Evolutionary conservation across 2,888 invertebrate genomes (phyloP), one percentile per base, ranked within the genome.

Genomic region (Drosophila stalkeri): DNA sequence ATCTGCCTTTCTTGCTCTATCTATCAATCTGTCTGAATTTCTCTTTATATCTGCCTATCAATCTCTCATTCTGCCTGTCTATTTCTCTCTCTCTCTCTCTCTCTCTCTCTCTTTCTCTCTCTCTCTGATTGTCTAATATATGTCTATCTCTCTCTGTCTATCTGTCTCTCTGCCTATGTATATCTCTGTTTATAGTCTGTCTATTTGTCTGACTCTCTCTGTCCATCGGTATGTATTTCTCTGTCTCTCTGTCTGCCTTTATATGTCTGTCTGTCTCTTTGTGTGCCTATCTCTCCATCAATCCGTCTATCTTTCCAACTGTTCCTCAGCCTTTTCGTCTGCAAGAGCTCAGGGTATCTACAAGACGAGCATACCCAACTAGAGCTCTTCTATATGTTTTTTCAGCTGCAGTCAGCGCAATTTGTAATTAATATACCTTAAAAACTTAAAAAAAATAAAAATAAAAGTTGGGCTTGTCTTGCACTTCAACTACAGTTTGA

Each of bases 371-470:
- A 31, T 9, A 8, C 11, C 11, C 11, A 11, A 9, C 23, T 27
- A 16, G 8, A 27, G 16, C 8, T 16, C 16, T 27, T 9, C 0
- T 3, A 5, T 6, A 5, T n/a, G 31, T 11, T 31, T 49, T 47
- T 16, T 23, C 1, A 3, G 20, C 37, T 11, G 3, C 23, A 37
- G 2, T 9, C 37, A 37, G 16, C 23, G 52, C 37, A 37, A 54
- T 37, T 54, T 54, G 37, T 37, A 54, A 54, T 37, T 54, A 54
- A 54, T 54, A 37, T 35, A 37, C 54, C 37, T 54, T 23, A 5
- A 23, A 37, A 16, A 54, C 14, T 8, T 37, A 9, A 27, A n/a
- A 16, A 49, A 8, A 52, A 31, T 20, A 20, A n/a, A n/a, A n/a
- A 20, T 20, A 8, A 37, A 16, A 8, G n/a, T 5, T 27, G n/a